phyloP scores from a whole-genome alignment of 2,888 invertebrate species.

The Drosophila acutilabella region DNA sequence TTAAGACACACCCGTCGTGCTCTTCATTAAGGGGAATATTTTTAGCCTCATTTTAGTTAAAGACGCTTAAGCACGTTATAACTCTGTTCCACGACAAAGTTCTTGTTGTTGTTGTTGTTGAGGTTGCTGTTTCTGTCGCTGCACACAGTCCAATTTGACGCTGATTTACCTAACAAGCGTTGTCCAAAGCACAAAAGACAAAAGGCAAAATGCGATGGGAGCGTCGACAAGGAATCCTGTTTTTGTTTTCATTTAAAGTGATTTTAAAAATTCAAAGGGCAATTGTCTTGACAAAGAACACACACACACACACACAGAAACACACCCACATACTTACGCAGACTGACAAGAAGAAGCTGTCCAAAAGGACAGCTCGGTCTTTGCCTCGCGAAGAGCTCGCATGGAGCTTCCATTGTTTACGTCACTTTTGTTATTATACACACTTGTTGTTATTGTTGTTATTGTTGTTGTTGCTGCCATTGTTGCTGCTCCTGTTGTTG shows the following conservation, averaged over 20 bases:
- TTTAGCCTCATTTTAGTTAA: conserved; percentile 77
- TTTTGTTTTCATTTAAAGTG: conserved; percentile 79
- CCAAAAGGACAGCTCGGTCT: conserved; percentile 54
- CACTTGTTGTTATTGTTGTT: conserved; percentile 39
- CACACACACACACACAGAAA: conserved; percentile 22
- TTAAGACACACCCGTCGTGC: conserved; percentile 44
- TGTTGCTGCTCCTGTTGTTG: conserved; percentile 40
- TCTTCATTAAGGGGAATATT: conserved; percentile 77
- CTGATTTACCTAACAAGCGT: conserved; percentile 80
- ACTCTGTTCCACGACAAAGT: conserved; percentile 37
- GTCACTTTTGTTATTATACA: conserved; percentile 70
- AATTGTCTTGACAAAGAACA: conserved; percentile 71
- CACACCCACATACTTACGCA: background rate
- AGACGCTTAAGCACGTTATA: conserved; percentile 80
- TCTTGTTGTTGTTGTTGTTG: conserved; percentile 26
- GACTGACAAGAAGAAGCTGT: conserved; percentile 37
- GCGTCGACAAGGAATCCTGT: conserved; percentile 44
- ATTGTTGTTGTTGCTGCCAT: conserved; percentile 35
- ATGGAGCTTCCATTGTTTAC: conserved; percentile 63
- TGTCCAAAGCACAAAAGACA: conserved; percentile 63
- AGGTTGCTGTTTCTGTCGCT: conserved; percentile 35
- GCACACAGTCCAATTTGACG: conserved; percentile 62
- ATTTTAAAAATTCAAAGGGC: conserved; percentile 80
- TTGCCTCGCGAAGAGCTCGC: conserved; percentile 46
- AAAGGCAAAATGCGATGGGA: conserved; percentile 29